Conservation (phyloP, 2,797 vertebrate species). For the Antrozous pallidus region DNA sequence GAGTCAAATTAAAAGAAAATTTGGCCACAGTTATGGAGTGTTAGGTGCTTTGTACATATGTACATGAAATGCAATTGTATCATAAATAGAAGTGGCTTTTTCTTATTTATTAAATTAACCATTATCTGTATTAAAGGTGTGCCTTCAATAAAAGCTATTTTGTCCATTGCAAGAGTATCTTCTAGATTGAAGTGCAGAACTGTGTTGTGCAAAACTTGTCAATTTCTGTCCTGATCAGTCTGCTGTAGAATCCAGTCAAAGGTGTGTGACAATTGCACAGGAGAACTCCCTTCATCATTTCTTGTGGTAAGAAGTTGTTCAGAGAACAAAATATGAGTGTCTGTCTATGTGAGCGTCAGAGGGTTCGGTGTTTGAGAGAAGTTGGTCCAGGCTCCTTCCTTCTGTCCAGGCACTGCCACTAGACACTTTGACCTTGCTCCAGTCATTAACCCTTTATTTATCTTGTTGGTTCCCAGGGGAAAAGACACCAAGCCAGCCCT, state of each 20-base stretch:
- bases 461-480: neutral
- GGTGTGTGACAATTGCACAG: neutral
- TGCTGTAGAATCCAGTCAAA: neutral
- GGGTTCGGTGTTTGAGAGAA: neutral
- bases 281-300: neutral
- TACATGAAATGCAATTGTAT: neutral
- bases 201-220: neutral
- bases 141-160: neutral
- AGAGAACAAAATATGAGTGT: neutral
- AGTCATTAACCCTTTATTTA: neutral
- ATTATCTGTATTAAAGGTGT: neutral
- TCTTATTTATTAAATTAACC: neutral
- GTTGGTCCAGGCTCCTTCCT: neutral
- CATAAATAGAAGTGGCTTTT: neutral
- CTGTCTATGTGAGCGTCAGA: neutral
- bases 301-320: neutral
- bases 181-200: neutral
- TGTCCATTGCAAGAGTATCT: neutral
- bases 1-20: constrained; percentile 49
- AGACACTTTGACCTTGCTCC: neutral
- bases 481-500: neutral
- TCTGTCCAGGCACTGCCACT: neutral
- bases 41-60: neutral
- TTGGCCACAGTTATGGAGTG: constrained; percentile 11
- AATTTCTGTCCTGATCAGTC: neutral